phyloP scores from a whole-genome alignment of 1,140 invertebrate species.

The Aphis craccivora region DNA sequence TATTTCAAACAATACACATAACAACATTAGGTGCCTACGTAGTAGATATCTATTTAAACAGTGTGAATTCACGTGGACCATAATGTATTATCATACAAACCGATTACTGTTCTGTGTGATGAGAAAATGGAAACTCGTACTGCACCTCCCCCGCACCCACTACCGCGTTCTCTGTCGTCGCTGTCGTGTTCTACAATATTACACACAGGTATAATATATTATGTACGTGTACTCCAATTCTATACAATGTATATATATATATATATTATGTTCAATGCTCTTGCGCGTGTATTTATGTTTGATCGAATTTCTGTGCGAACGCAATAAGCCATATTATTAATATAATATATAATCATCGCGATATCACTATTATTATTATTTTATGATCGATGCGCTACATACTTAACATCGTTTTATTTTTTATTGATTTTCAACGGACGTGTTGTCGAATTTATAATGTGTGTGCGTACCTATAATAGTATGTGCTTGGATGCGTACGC shows the following conservation, averaged over 20 bases:
- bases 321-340: slow-evolving; percentile 7
- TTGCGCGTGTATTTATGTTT: background rate
- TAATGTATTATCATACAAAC: background rate
- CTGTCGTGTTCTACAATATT: background rate
- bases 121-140: background rate
- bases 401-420: background rate
- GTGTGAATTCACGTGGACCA: background rate
- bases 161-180: background rate
- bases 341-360: background rate
- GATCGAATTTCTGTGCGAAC: background rate
- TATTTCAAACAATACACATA: too few relatives aligned
- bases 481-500: background rate
- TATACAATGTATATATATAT: background rate
- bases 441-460: background rate
- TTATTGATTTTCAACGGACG: background rate
- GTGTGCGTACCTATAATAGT: background rate
- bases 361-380: slow-evolving; percentile 15
- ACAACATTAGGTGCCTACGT: too few relatives aligned
- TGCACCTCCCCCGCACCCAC: background rate
- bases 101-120: background rate
- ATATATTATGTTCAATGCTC: slow-evolving; percentile 1
- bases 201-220: background rate
- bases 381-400: slow-evolving; percentile 4
- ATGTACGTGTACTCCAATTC: background rate
- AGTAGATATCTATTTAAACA: background rate